These are phyloP conservation scores for Corythaixoides concolor DNA, from an alignment of 2,113 vertebrate species.

Conservation along the genomic window DNA sequence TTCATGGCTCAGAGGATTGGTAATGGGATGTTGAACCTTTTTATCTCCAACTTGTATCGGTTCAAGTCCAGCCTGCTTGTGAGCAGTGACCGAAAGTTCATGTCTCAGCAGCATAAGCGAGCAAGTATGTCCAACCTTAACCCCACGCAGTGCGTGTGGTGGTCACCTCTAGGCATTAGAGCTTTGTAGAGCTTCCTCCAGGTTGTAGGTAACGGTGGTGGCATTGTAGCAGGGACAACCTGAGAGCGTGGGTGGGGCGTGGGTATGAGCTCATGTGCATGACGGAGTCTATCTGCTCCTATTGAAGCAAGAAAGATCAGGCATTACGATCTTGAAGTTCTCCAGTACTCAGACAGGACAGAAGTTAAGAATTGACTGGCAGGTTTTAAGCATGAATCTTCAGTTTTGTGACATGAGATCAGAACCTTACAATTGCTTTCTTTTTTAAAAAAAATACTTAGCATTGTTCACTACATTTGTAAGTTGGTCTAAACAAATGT, in stretches of 20 bases:
- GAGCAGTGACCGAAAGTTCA: neutral
- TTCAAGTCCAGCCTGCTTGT: neutral
- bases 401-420: neutral
- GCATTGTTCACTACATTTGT: conserved; percentile 4
- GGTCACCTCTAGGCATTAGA: neutral
- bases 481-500: conserved; percentile 32
- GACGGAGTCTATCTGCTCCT: neutral
- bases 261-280: accelerated
- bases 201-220: neutral
- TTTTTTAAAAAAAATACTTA: neutral
- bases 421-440: neutral
- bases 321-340: neutral
- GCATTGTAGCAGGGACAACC: neutral
- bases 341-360: neutral
- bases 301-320: neutral
- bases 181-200: neutral
- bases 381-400: neutral
- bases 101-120: accelerated
- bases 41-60: neutral
- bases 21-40: neutral
- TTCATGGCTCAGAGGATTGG: neutral
- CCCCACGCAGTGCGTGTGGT: accelerated
- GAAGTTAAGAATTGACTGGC: neutral
- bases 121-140: neutral
- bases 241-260: neutral